A percentile compares a stretch with the other conserved stretches of the same genome.
Evolutionary conservation across 2,888 invertebrate species (phyloP).

Genomic region (Hipparchia semele): DNA sequence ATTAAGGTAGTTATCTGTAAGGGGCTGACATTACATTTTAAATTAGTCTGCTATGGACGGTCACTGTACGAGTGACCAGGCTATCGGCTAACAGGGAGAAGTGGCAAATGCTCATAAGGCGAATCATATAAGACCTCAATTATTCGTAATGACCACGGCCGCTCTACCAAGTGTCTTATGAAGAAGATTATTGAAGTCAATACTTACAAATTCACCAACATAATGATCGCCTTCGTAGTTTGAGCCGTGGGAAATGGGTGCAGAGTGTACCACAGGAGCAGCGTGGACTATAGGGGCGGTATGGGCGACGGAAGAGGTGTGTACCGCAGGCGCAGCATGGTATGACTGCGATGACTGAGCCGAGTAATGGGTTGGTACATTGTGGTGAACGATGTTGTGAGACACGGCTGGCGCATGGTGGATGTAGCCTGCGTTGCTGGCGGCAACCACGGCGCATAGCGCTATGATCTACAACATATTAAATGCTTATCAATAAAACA

Average conservation of each 20-base stretch:
- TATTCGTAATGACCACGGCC: too few relatives aligned
- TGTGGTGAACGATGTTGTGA: conserved; percentile 75
- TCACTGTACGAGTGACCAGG: too few relatives aligned
- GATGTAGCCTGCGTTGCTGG: conserved; percentile 67
- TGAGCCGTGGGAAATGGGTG: conserved; percentile 43
- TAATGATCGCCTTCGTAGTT: conserved; percentile 66
- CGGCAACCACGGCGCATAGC: conserved; percentile 65
- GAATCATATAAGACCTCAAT: too few relatives aligned
- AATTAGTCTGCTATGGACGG: too few relatives aligned
- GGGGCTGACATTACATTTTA: too few relatives aligned
- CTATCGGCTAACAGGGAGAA: too few relatives aligned
- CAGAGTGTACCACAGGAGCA: conserved; percentile 49
- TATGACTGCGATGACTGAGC: conserved; percentile 49
- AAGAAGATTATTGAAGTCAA: neutral
- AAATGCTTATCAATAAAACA: neutral
- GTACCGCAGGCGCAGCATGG: conserved; percentile 47
- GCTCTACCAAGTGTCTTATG: neutral
- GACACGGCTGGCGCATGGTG: conserved; percentile 75
- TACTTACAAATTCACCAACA: conserved; percentile 75
- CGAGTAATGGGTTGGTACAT: conserved; percentile 59
- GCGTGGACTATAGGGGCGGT: conserved; percentile 47
- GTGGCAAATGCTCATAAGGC: too few relatives aligned
- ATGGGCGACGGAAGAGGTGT: conserved; percentile 43
- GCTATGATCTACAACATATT: conserved; percentile 55
- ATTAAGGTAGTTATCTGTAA: too few relatives aligned